Evolutionary conservation across 2,797 vertebrate species (phyloP).

Genomic region (Lepus townsendii): DNA sequence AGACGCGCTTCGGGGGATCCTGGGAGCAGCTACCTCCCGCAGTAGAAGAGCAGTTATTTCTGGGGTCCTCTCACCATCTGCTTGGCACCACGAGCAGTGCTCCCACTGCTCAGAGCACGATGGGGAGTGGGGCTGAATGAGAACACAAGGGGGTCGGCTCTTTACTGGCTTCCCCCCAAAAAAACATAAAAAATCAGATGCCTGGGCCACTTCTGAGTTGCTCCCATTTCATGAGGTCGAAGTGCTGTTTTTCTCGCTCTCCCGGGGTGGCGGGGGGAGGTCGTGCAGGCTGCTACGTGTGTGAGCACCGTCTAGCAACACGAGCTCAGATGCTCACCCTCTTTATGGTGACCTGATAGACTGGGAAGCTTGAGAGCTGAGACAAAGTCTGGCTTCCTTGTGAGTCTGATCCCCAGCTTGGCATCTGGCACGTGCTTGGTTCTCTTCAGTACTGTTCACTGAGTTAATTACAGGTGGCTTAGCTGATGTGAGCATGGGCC

Average conservation of each 20-base stretch:
- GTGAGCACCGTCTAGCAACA: too few species aligned
- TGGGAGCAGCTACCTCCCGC: constrained; percentile 32
- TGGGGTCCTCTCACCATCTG: constrained; percentile 71
- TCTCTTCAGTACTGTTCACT: background rate
- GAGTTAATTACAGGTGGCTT: background rate
- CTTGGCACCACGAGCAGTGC: constrained; percentile 45
- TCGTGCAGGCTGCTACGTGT: background rate
- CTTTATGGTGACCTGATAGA: background rate
- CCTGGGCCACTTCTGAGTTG: background rate
- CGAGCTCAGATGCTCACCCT: background rate
- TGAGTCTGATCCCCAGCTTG: background rate
- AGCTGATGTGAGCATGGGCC: background rate
- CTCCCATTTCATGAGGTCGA: constrained; percentile 2
- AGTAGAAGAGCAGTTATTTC: constrained; percentile 61
- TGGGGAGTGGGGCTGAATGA: background rate
- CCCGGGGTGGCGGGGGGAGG: background rate
- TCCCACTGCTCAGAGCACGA: background rate
- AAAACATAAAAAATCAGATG: background rate
- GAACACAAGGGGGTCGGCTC: constrained; percentile 28
- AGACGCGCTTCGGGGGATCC: constrained; percentile 56
- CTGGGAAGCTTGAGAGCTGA: background rate
- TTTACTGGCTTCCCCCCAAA: background rate
- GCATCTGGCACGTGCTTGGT: background rate
- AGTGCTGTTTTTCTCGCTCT: background rate
- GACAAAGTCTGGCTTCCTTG: background rate